Conservation (phyloP, 2,113 vertebrate genomes). For the Trichomycterus rosablanca region DNA sequence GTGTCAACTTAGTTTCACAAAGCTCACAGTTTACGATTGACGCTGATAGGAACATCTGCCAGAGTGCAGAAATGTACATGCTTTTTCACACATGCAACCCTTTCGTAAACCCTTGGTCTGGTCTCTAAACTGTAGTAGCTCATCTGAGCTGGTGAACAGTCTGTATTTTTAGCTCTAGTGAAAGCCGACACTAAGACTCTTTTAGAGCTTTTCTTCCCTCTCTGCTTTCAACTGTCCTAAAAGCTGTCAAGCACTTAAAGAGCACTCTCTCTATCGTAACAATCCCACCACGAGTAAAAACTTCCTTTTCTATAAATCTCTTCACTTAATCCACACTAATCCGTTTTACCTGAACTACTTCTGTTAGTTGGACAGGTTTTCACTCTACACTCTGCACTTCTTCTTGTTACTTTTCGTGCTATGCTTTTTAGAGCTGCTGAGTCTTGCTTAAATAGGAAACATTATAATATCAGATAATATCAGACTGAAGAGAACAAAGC, state of each 20-base stretch:
- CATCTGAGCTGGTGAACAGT: no score
- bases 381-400: background rate
- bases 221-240: conserved; percentile 29
- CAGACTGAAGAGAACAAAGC: background rate
- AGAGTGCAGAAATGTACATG: no score
- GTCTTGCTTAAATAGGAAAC: background rate
- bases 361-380: background rate
- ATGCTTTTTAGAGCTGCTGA: background rate
- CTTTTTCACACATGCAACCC: no score
- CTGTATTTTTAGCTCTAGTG: conserved; percentile 35
- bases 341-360: background rate
- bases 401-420: background rate
- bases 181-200: conserved; percentile 28
- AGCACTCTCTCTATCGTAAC: conserved; percentile 13
- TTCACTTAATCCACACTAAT: background rate
- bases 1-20: no score
- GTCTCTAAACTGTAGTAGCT: no score
- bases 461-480: background rate
- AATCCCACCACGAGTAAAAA: conserved; percentile 5
- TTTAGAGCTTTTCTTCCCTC: conserved; percentile 12
- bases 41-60: no score
- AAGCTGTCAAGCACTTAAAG: conserved; percentile 13
- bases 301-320: conserved; percentile 7
- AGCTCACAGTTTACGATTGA: no score
- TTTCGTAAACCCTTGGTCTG: no score